Evolutionary conservation across 2,113 vertebrate species (phyloP), one percentile per base, ranked within the genome.

Genomic region (Pongo abelii): DNA sequence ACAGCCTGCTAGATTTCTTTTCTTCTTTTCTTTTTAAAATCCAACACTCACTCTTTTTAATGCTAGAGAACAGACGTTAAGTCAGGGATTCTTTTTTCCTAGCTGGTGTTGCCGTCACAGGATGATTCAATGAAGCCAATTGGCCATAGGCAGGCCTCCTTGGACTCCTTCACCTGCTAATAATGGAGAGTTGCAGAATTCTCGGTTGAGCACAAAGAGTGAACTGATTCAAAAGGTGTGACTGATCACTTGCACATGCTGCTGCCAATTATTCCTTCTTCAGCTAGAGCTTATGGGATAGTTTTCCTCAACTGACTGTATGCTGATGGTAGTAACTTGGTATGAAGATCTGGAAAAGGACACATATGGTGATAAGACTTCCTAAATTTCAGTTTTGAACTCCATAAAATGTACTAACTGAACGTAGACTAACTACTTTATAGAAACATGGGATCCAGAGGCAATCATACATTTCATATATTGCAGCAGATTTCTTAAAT

Each of bases 31-130:
- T 89, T 93, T 95, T 81, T 30, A 81, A 92, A 96, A 90, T 81
- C 74, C 57, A 96, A 8, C 30, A 85, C 32, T 70, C 22, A 50
- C 61, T 77, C 14, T 85, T 91, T 92, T 70, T 94, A 92, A 94
- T 80, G 70, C 81, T 67, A 27, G 12, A 81, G 87, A 93, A 94
- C 75, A 97, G 75, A 96, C 92, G 84, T 96, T 93, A 97, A 88
- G n/a, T 97, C 30, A 22, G 18, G 46, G 88, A 79, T 88, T 93
- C 50, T 59, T 80, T 90, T 72, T 89, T 77, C 52, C 40, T 80
- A 74, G 30, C 32, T 88, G 32, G 57, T 67, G 6, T 85, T 92
- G 72, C 52, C 69, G 75, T 92, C 64, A 55, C 23, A 89, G 69
- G n/a, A 25, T n/a, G 43, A 87, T 69, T 97, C 30, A 67, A 0